Evolutionary conservation across 92 coral and sea anemone genomes (phyloP).

Genomic region (Zoanthus sansibaricus): DNA sequence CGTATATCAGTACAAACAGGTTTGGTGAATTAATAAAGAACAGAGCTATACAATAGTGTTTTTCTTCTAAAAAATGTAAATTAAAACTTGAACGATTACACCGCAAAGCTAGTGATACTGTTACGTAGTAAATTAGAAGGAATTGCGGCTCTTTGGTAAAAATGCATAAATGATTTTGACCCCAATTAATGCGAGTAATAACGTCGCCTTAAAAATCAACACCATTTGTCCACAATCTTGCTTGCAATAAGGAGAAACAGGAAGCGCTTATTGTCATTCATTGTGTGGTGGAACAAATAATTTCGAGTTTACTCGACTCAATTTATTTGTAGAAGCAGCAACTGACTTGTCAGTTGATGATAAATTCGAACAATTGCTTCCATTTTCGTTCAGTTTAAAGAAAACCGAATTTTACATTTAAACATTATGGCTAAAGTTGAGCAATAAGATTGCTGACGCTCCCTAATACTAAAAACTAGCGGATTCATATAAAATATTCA

Average conservation of each 20-base stretch:
- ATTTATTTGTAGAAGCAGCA: neutral
- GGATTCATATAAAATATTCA: conserved; percentile 21
- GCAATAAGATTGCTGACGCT: neutral
- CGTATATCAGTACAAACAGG: no score
- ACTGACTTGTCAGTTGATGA: neutral
- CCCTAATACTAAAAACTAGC: neutral
- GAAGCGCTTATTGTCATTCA: neutral
- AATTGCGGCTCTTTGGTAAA: neutral
- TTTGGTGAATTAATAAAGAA: no score
- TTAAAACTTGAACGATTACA: no score
- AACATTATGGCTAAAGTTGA: neutral
- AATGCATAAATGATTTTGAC: neutral
- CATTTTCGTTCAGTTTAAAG: neutral
- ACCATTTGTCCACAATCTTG: neutral
- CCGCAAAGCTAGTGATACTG: no score
- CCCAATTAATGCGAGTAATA: neutral
- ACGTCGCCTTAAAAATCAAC: neutral
- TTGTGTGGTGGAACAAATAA: conserved; percentile 16
- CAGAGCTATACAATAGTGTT: no score
- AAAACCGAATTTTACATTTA: neutral
- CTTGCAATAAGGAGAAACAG: conserved; percentile 21
- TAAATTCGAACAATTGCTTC: neutral
- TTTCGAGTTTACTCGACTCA: neutral
- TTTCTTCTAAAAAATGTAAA: no score
- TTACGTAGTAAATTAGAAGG: neutral